Conservation (phyloP, 2,797 vertebrate species). For the Sarcophilus harrisii region DNA sequence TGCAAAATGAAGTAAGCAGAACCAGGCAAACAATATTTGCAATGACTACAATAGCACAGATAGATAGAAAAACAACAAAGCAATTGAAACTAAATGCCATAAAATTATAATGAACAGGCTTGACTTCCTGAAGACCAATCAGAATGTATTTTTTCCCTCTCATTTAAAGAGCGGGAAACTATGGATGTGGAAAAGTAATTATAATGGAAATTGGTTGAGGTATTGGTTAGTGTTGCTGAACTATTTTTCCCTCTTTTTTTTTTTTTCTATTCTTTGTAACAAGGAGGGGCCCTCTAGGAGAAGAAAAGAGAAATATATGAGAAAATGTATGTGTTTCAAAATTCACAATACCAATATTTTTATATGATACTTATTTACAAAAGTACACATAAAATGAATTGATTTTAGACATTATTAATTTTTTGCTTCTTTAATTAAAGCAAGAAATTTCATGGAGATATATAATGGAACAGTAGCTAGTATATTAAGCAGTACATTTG, state of each 20-base stretch:
- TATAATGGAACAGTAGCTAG: constrained; percentile 40
- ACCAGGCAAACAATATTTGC: not conserved
- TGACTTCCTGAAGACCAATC: not conserved
- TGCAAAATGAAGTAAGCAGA: not conserved
- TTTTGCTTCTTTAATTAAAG: not conserved
- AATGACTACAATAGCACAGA: not conserved
- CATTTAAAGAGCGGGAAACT: not conserved
- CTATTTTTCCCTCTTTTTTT: not conserved
- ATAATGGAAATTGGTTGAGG: not conserved
- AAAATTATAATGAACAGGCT: not conserved
- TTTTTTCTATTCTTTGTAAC: not conserved
- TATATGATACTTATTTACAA: not conserved
- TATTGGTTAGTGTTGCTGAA: not conserved
- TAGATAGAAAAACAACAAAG: not conserved
- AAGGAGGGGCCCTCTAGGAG: not conserved
- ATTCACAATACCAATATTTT: not conserved
- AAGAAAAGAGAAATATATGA: not conserved
- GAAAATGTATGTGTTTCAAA: not conserved
- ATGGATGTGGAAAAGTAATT: not conserved
- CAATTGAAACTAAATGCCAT: not conserved
- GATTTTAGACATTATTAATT: not conserved
- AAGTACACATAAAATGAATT: not conserved
- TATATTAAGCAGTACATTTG: constrained; percentile 69
- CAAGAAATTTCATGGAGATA: not conserved
- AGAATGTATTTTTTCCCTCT: not conserved